Evolutionary conservation across 2,113 vertebrate genomes (phyloP).

Genomic region (Atherinomorus stipes): DNA sequence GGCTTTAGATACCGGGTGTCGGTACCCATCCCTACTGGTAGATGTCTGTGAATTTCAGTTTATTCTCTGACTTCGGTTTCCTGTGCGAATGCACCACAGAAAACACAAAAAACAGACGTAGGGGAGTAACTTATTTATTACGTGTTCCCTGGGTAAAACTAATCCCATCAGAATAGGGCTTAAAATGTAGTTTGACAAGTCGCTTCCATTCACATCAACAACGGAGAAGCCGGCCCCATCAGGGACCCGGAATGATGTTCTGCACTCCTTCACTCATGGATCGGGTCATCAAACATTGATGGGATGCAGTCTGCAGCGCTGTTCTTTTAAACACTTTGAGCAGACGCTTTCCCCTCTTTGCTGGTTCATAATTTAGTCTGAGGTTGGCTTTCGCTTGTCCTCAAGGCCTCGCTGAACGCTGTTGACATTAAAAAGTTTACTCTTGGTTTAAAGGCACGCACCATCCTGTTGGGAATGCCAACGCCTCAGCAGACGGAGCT

Average conservation of each 20-base stretch:
- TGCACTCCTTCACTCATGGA: conserved; percentile 66
- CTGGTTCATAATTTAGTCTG: conserved; percentile 64
- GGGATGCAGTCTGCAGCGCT: conserved; percentile 60
- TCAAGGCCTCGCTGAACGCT: conserved; percentile 36
- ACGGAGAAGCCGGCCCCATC: conserved; percentile 47
- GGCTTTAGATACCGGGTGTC: too few species aligned
- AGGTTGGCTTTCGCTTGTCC: conserved; percentile 27
- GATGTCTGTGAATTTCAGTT: too few species aligned
- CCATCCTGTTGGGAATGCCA: conserved; percentile 32
- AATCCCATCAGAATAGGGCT: too few species aligned
- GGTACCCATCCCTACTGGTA: too few species aligned
- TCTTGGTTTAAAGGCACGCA: conserved; percentile 25
- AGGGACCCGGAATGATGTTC: conserved; percentile 64
- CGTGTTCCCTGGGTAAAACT: too few species aligned
- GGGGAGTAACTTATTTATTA: too few species aligned
- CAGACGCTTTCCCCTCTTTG: conserved; percentile 51
- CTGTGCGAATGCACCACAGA: too few species aligned
- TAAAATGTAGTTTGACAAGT: conserved; percentile 10
- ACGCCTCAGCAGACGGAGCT: conserved; percentile 60
- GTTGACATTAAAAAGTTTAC: conserved; percentile 50
- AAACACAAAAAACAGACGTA: too few species aligned
- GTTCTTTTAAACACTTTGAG: too few species aligned
- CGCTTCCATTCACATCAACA: conserved; percentile 42
- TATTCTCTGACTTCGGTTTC: too few species aligned
- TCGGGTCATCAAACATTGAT: conserved; percentile 77